Conservation (phyloP, 2,797 vertebrate genomes). For the Taeniopygia guttata region DNA sequence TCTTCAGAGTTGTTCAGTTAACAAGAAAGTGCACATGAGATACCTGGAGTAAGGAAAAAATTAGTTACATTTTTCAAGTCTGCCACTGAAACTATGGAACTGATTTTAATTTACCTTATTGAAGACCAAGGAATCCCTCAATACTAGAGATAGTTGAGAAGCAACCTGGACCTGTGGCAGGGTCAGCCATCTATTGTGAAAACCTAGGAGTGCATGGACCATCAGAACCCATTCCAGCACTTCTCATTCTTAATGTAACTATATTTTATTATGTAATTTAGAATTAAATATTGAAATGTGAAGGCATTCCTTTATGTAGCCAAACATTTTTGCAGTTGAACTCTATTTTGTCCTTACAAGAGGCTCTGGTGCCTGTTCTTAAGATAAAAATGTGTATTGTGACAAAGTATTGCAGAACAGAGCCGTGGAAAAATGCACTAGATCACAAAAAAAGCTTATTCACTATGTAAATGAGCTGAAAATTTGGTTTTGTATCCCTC, state of each 20-base stretch:
- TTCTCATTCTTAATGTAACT: not conserved
- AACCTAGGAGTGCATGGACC: rapidly evolving
- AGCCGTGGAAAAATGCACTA: not conserved
- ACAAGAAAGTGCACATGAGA: not conserved
- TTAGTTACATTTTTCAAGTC: not conserved
- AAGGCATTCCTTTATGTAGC: not conserved
- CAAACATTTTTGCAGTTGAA: not conserved
- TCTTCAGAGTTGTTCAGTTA: not conserved
- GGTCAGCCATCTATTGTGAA: rapidly evolving
- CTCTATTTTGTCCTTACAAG: not conserved
- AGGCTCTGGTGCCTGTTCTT: not conserved
- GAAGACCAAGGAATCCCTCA: not conserved
- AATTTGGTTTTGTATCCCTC: not conserved
- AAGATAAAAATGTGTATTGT: not conserved
- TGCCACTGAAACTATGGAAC: not conserved
- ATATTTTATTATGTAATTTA: not conserved
- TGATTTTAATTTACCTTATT: not conserved
- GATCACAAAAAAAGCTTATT: not conserved
- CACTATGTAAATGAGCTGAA: not conserved
- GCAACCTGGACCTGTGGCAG: not conserved
- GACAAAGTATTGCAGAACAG: not conserved
- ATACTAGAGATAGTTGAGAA: not conserved
- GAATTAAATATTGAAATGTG: not conserved
- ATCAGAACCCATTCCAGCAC: not conserved
- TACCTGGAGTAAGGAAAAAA: not conserved